Conservation (phyloP, 2,888 invertebrate species). For the Venustoraphidia nigricollis region DNA sequence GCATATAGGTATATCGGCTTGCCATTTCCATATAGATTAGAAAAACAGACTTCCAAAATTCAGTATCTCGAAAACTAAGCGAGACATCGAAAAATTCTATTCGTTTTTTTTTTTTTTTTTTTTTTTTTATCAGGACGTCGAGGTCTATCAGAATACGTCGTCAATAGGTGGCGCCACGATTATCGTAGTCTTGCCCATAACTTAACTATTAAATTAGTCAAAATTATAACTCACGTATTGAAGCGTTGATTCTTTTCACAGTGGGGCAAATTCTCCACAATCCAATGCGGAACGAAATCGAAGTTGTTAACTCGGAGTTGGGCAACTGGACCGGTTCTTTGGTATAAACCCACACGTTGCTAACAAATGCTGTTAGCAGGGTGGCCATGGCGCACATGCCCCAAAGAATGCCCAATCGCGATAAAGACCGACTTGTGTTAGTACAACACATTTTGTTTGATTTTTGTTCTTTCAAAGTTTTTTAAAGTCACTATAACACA, state of each 20-base stretch:
- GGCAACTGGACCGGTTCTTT: conserved; percentile 30
- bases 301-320: conserved; percentile 26
- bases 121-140: too few relatives aligned
- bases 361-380: conserved; percentile 30
- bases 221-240: conserved; percentile 26
- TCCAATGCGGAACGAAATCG: conserved; percentile 32
- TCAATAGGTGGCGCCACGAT: too few relatives aligned
- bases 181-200: too few relatives aligned
- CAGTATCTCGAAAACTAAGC: too few relatives aligned
- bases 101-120: too few relatives aligned
- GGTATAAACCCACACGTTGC: conserved; percentile 33
- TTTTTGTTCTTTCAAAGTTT: neutral
- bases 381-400: conserved; percentile 29
- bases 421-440: conserved; percentile 20
- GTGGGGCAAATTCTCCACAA: conserved; percentile 33
- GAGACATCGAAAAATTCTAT: too few relatives aligned
- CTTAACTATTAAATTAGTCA: neutral
- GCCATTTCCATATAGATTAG: too few relatives aligned
- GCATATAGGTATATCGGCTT: too few relatives aligned
- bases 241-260: conserved; percentile 27
- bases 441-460: conserved; percentile 6
- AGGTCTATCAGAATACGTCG: too few relatives aligned
- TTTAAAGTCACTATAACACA: neutral
- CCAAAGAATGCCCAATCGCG: conserved; percentile 29
- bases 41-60: too few relatives aligned